Base-by-base conservation (phyloP, 2,888 invertebrate species). In the Chloroclysta siterata region DNA sequence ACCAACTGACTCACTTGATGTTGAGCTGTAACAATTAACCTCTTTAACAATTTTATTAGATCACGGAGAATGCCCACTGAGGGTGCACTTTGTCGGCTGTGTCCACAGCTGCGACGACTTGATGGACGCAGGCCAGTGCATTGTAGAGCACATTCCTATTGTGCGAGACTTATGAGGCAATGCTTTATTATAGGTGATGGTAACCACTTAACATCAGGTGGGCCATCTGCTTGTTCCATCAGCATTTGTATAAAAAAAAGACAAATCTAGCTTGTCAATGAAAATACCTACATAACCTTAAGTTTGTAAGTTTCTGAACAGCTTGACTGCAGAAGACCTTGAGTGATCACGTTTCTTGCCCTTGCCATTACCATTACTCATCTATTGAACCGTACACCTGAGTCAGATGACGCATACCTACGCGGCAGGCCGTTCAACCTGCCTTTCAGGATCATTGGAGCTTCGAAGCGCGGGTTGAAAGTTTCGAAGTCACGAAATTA, bases 331-430 rank as follows among this genome's bases (percentile, higher is more conserved):
- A 15, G 11, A 44, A 33, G 22, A 62, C 66, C 68, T 68, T 70
- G 70, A 57, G 28, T 46, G 17, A 29, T 50, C 55, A 29, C 13
- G 42, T 41, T 41, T 59, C 65, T 55, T 66, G 60, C 53, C 46
- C 62, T 65, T 63, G 59, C 1, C 42, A 52, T 70, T 63, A 59
- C 1, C 42, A 52, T 70, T 62, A 70, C 70, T 70, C 70, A 65
- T 63, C 61, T 17, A 57, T 60, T 63, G 70, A 64, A 62, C 46
- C 51, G 62, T 55, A 65, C 68, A 68, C 71, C 69, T 69, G 67
- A 65, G 63, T 66, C 65, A 61, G 11, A 36, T 68, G 71, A 69
- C 64, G 63, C 64, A 53, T 42, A 28, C n/a, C n/a, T n/a, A n/a
- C n/a, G n/a, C 39, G 48, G 14, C 14, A n/a, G 51, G 41, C 59